Conservation (phyloP, 2,797 vertebrate genomes). For the Threskiornis aethiopicus region DNA sequence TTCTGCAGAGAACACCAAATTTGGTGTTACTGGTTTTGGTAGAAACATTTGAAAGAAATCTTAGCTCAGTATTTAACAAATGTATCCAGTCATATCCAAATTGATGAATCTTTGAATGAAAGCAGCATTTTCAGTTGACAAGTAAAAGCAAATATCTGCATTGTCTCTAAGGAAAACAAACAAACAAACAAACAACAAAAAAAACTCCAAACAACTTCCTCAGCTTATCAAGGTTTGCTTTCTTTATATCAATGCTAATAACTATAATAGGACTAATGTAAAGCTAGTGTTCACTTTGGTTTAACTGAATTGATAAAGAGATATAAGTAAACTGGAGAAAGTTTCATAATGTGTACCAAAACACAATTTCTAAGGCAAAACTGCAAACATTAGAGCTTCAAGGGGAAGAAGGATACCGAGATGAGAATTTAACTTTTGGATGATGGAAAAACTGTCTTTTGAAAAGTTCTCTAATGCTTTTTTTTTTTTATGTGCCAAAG, state of each 20-base stretch:
- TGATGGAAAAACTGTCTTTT: neutral
- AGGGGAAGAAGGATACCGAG: neutral
- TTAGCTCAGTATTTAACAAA: neutral
- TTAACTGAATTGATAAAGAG: neutral
- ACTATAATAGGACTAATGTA: neutral
- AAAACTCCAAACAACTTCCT: neutral
- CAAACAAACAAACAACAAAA: neutral
- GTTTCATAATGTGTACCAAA: neutral
- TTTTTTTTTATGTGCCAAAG: neutral
- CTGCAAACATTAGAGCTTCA: neutral
- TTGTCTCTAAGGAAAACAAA: neutral
- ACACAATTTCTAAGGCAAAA: neutral
- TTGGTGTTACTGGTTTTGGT: neutral
- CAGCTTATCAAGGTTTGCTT: neutral
- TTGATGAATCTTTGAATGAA: neutral
- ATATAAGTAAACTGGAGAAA: neutral
- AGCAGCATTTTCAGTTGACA: neutral
- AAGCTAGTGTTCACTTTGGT: neutral
- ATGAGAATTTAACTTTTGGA: neutral
- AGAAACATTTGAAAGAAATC: neutral
- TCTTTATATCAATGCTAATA: neutral
- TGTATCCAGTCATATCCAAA: neutral
- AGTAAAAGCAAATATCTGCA: neutral
- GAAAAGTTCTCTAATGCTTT: neutral
- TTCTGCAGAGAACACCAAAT: rapidly evolving